Conservation (phyloP, 1,140 invertebrate species). For the Galendromus occidentalis region DNA sequence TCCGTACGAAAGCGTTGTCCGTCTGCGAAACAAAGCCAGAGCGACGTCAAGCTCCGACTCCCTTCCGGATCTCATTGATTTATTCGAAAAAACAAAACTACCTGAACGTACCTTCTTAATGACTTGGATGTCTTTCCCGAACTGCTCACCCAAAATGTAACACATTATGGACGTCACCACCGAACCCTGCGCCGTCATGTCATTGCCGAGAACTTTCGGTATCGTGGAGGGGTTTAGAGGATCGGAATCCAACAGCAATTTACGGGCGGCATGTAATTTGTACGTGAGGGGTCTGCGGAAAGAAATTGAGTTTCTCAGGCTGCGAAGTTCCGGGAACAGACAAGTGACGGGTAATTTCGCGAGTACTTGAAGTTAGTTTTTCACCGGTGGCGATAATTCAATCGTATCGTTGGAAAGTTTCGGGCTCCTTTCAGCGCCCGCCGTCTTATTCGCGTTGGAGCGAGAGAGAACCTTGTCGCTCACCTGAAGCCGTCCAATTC, state of each 20-base stretch:
- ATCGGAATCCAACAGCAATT: not conserved
- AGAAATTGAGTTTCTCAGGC: too few species aligned
- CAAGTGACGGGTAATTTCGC: too few species aligned
- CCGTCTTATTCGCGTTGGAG: too few species aligned
- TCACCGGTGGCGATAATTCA: too few species aligned
- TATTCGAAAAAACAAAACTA: not conserved
- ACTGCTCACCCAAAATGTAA: not conserved
- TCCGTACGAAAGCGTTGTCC: constrained; percentile 39
- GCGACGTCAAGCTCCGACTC: not conserved
- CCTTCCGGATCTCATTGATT: not conserved
- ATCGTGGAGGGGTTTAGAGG: not conserved
- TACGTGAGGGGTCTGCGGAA: not conserved
- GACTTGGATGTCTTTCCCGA: not conserved
- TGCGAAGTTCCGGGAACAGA: too few species aligned
- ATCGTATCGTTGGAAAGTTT: too few species aligned
- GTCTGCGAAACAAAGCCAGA: constrained; percentile 21
- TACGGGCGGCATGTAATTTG: not conserved
- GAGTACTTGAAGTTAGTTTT: too few species aligned
- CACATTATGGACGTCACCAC: not conserved
- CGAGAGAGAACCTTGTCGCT: not conserved
- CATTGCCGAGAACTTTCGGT: not conserved
- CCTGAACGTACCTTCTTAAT: not conserved
- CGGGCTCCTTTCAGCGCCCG: too few species aligned
- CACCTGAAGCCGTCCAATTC: constrained; percentile 7
- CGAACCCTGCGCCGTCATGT: not conserved